A percentile compares a stretch with the other conserved stretches of the same genome.
phyloP scores from a whole-genome alignment of 2,113 vertebrate genomes.

The Myotis brandtii region DNA sequence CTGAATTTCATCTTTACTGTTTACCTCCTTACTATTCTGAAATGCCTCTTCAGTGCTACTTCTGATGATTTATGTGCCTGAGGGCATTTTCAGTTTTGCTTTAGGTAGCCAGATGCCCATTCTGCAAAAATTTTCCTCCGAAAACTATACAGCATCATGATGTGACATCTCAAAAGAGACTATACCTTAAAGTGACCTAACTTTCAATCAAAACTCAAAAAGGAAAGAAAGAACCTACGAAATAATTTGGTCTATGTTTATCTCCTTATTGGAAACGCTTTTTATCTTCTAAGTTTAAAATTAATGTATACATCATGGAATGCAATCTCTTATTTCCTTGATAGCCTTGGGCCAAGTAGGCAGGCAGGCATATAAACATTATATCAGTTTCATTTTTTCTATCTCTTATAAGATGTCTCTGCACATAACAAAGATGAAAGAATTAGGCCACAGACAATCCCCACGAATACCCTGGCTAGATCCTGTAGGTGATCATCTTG shows the following conservation, averaged over 20 bases:
- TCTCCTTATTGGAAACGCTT: constrained; percentile 29
- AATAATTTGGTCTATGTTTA: constrained; percentile 65
- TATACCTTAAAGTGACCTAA: constrained; percentile 19
- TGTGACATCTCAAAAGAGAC: neutral
- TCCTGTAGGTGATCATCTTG: constrained; percentile 43
- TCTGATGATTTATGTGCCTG: neutral
- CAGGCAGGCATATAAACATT: constrained; percentile 54
- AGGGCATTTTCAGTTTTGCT: neutral
- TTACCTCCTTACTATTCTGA: neutral
- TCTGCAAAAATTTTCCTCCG: constrained; percentile 63
- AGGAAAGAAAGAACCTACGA: constrained; percentile 39
- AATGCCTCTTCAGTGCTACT: neutral
- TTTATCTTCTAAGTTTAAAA: constrained; percentile 73
- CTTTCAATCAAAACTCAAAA: constrained; percentile 49
- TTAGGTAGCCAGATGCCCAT: neutral
- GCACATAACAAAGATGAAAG: constrained; percentile 50
- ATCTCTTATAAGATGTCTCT: constrained; percentile 68
- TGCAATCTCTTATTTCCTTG: constrained; percentile 71
- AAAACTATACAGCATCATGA: neutral
- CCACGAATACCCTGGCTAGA: neutral
- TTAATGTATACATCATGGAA: constrained; percentile 72
- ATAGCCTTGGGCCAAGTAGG: constrained; percentile 62
- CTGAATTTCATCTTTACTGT: neutral
- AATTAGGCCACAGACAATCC: constrained; percentile 30
- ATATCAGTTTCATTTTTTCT: constrained; percentile 70